These are phyloP conservation scores for Erpobdella octoculata DNA, from an alignment of 2,888 invertebrate genomes.

Conservation along the genomic window DNA sequence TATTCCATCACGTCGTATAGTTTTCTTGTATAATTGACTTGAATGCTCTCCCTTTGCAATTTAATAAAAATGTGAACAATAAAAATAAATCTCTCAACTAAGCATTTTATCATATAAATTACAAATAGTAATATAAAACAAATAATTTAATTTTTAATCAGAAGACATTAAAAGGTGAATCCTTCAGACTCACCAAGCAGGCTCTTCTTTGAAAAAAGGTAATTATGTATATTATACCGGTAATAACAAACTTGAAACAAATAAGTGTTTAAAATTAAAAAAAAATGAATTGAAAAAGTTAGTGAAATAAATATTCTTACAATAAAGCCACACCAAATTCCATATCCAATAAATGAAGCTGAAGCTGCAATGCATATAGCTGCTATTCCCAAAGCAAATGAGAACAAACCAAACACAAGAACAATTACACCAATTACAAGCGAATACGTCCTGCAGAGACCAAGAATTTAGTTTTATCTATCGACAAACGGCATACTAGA, in stretches of 20 bases:
- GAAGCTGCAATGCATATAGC: conserved; percentile 25
- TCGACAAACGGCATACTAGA: not conserved
- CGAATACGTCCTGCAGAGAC: not conserved
- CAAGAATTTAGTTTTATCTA: not conserved
- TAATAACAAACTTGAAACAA: not conserved
- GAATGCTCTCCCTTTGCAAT: too few species aligned
- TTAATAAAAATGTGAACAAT: too few species aligned
- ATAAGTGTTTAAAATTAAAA: not conserved
- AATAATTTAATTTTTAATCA: too few species aligned
- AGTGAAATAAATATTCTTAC: not conserved
- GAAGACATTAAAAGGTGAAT: too few species aligned
- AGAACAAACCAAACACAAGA: conserved; percentile 26
- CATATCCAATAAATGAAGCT: conserved; percentile 25
- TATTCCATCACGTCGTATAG: too few species aligned
- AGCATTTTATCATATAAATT: too few species aligned
- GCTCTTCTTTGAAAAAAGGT: not conserved
- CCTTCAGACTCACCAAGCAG: conserved; percentile 3
- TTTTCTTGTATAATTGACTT: too few species aligned
- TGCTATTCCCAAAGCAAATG: conserved; percentile 26
- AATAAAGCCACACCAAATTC: conserved; percentile 29
- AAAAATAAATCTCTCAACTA: too few species aligned
- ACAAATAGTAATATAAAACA: too few species aligned
- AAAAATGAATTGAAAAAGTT: not conserved
- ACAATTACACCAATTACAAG: not conserved
- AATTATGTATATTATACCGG: not conserved